phyloP scores from a whole-genome alignment of 1,140 invertebrate genomes.

The Drosophila ogumai region DNA sequence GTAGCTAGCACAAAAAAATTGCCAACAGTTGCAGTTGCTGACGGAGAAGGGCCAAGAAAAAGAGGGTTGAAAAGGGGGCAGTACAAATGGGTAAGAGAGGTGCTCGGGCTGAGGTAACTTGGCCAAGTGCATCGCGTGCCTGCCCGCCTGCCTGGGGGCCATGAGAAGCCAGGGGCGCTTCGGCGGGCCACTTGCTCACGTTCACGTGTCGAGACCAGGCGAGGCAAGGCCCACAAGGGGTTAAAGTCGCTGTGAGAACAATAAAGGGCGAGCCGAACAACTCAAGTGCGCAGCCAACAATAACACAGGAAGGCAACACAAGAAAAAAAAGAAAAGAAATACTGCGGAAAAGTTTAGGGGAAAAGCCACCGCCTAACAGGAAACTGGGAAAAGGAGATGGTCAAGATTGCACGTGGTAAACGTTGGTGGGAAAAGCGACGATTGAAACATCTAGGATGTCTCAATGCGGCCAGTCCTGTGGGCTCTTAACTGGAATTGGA shows the following conservation, averaged over 20 bases:
- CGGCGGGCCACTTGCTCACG: slow-evolving; percentile 55
- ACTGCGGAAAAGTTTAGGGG: slow-evolving; percentile 24
- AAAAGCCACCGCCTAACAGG: slow-evolving; percentile 39
- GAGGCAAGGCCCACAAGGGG: slow-evolving; percentile 24
- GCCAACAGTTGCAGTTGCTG: slow-evolving; percentile 71
- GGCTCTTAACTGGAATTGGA: slow-evolving; percentile 32
- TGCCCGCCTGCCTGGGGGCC: slow-evolving; percentile 6
- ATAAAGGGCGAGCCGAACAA: slow-evolving; percentile 56
- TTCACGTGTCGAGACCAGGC: slow-evolving; percentile 48
- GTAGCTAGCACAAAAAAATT: slow-evolving; percentile 48
- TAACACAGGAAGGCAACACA: slow-evolving; percentile 29
- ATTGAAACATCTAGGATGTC: slow-evolving; percentile 29
- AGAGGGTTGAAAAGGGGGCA: slow-evolving; percentile 18
- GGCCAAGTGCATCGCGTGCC: slow-evolving; percentile 82
- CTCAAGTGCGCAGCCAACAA: slow-evolving; percentile 64
- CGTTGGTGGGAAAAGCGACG: slow-evolving; percentile 26
- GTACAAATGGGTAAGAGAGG: slow-evolving; percentile 29
- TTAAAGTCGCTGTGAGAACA: slow-evolving; percentile 33
- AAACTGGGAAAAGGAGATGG: slow-evolving; percentile 47
- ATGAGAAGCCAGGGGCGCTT: slow-evolving; percentile 48
- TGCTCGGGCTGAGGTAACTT: slow-evolving; percentile 53
- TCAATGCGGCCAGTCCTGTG: slow-evolving; percentile 28
- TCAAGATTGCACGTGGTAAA: slow-evolving; percentile 57
- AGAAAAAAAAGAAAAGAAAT: slow-evolving; percentile 1
- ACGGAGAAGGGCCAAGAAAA: slow-evolving; percentile 7